Conservation (phyloP, 2,888 invertebrate genomes). For the Scaptomyza tumidula region DNA sequence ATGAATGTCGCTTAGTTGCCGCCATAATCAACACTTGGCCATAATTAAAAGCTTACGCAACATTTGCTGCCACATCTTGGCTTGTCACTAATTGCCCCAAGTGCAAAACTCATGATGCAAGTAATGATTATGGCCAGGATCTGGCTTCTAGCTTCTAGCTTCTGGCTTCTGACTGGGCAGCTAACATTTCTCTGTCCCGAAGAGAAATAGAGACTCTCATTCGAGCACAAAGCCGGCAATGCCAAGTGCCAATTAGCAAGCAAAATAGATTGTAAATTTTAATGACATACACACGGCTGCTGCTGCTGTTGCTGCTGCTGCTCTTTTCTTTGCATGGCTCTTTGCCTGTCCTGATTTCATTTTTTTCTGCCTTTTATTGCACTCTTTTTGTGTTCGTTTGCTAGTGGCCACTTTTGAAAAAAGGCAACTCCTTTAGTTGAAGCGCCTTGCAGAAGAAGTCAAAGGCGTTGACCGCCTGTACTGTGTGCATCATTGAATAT, state of each 20-base stretch:
- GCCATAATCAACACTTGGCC: slow-evolving; percentile 63
- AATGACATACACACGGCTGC: slow-evolving; percentile 72
- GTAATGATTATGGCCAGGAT: slow-evolving; percentile 71
- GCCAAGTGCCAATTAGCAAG: slow-evolving; percentile 80
- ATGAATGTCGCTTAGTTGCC: slow-evolving; percentile 49
- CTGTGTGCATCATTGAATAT: slow-evolving; percentile 76
- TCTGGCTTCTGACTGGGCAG: slow-evolving; percentile 22
- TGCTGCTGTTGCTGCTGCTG: background rate
- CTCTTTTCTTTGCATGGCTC: slow-evolving; percentile 7
- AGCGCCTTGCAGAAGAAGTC: slow-evolving; percentile 58
- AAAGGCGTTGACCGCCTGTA: slow-evolving; percentile 75
- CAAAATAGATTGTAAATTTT: slow-evolving; percentile 79
- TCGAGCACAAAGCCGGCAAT: slow-evolving; percentile 46
- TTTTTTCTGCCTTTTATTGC: slow-evolving; percentile 6
- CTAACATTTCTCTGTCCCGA: slow-evolving; percentile 13
- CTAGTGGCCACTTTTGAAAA: slow-evolving; percentile 28
- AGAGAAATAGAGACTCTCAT: background rate
- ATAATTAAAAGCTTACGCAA: slow-evolving; percentile 64
- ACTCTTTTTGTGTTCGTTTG: slow-evolving; percentile 1
- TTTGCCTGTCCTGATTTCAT: slow-evolving; percentile 35
- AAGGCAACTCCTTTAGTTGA: slow-evolving; percentile 46
- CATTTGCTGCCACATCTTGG: slow-evolving; percentile 62
- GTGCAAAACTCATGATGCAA: slow-evolving; percentile 53
- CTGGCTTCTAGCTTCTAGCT: slow-evolving; percentile 27
- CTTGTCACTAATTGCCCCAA: slow-evolving; percentile 67